Evolutionary conservation across 2,113 vertebrate genomes (phyloP), one percentile per base, ranked within the genome.

Genomic region (Rutilus rutilus): DNA sequence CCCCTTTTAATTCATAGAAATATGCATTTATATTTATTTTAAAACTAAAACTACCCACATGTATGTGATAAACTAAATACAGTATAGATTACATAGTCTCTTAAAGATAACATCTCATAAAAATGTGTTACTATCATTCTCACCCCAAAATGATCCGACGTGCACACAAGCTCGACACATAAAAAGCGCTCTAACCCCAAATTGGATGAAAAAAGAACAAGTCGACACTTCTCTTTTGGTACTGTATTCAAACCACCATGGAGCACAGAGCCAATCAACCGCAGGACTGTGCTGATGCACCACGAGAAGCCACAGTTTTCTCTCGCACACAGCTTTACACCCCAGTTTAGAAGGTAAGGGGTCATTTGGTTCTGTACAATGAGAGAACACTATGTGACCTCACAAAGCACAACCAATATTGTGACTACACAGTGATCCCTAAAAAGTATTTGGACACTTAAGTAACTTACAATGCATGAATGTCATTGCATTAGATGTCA

Each of bases 261-360:
- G 67, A 57, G 85, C 91, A 89, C 88, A 93, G 91, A 87, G 89
- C 90, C 89, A 83, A 59, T 83, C 92, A 91, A 95, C 94, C 94
- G 88, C 94, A 94, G 52, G 78, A 91, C 88, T 91, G 91, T 91
- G 92, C 92, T 91, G 90, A 88, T 89, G 92, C 92, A 93, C 92
- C 90, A 87, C 90, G 91, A 88, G 86, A 90, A 93, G 90, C 92
- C 93, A 91, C 93, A 93, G 87, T 88, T 87, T 57, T 65, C 89
- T 92, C 82, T 90, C 91, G n/a, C 59, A 23, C 62, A 7, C 6
- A 69, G 45, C 62, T 21, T 82, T 67, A 52, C 42, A 67, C n/a
- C 78, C 78, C 39, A 0, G 23, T 65, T 82, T 52, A 33, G 9
- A 25, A 52, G 25, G 25, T 36, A 23, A 59, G 11, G 27, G 81